Evolutionary conservation across 2,113 vertebrate genomes (phyloP).

Genomic region (Crocuta crocuta): DNA sequence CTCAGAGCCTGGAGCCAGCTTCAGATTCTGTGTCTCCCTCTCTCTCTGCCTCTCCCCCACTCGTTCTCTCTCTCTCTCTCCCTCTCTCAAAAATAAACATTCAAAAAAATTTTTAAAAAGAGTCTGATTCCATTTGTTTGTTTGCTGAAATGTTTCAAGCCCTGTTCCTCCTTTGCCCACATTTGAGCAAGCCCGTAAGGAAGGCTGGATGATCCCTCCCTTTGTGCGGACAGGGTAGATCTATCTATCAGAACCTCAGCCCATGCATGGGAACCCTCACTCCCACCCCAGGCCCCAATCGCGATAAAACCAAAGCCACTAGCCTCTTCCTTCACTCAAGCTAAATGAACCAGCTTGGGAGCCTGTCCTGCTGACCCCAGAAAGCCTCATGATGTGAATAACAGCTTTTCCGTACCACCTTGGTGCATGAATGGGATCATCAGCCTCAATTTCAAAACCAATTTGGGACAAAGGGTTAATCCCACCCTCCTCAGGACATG

Average conservation of each 20-base stretch:
- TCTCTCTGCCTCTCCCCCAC: too few relatives aligned
- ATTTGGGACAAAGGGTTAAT: neutral
- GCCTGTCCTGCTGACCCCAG: neutral
- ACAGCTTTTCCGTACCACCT: neutral
- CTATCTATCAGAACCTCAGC: neutral
- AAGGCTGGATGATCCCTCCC: neutral
- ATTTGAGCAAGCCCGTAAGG: neutral
- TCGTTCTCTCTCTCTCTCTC: too few relatives aligned
- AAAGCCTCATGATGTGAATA: neutral
- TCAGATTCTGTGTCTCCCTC: too few relatives aligned
- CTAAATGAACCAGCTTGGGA: neutral
- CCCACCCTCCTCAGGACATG: neutral
- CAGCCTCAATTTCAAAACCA: neutral
- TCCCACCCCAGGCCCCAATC: neutral
- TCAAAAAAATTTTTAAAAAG: too few relatives aligned
- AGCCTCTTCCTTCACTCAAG: neutral
- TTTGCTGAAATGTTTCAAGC: neutral
- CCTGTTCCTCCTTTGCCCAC: neutral
- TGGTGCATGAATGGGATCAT: neutral
- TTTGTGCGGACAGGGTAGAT: neutral
- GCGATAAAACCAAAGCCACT: constrained; percentile 10
- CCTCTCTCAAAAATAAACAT: too few relatives aligned
- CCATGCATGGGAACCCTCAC: neutral
- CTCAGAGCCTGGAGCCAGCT: too few relatives aligned
- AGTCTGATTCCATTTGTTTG: neutral